A percentile compares a stretch with the other conserved stretches of the same genome.
These are phyloP conservation scores for Anguilla pacifica DNA, from an alignment of 2,797 vertebrate species.

Conservation along the genomic window DNA sequence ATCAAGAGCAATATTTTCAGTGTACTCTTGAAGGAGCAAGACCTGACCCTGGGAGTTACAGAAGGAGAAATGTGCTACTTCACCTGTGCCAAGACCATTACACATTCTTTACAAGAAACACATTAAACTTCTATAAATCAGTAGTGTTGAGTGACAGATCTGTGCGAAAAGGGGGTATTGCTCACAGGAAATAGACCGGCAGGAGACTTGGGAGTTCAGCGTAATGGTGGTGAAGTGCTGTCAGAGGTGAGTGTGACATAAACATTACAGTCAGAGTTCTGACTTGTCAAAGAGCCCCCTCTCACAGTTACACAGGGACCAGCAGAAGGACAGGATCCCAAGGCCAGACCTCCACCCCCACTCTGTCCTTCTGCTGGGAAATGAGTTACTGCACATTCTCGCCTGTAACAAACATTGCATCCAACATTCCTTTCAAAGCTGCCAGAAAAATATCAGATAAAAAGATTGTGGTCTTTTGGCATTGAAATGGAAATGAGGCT, in stretches of 20 bases:
- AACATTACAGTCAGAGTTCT: not conserved
- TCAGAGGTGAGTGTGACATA: not conserved
- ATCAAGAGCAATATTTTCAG: too few species aligned
- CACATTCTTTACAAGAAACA: not conserved
- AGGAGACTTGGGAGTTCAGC: not conserved
- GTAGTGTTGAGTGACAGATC: not conserved
- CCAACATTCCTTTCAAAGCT: not conserved
- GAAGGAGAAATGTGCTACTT: not conserved
- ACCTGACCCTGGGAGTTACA: not conserved
- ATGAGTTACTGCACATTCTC: not conserved
- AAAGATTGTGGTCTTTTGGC: not conserved
- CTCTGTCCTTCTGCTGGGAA: not conserved
- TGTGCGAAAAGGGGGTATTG: not conserved
- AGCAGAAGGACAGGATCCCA: not conserved
- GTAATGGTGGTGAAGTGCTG: not conserved
- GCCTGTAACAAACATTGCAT: not conserved
- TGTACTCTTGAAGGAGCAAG: not conserved
- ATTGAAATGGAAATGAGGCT: constrained; percentile 16
- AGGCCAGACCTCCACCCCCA: not conserved
- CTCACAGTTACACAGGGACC: not conserved
- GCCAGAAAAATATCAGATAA: not conserved
- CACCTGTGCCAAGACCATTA: not conserved
- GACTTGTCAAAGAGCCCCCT: not conserved
- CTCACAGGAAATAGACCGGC: not conserved
- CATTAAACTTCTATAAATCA: not conserved